Percentiles rank a stretch among this genome's conserved stretches.
Evolutionary conservation across 2,797 vertebrate genomes (phyloP).

Genomic region (Malurus leucopterus): DNA sequence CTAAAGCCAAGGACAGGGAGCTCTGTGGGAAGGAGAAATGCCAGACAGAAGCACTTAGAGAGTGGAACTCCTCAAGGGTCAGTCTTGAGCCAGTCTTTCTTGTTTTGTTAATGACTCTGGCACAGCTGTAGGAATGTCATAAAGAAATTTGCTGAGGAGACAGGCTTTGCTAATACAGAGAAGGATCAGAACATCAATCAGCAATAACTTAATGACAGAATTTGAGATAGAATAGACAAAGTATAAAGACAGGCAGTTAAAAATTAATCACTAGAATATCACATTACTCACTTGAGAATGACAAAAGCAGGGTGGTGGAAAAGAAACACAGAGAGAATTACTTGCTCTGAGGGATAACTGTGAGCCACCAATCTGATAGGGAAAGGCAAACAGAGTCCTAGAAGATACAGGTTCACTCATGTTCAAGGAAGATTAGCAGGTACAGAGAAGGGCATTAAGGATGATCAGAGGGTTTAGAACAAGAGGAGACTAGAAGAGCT

Average conservation of each 20-base stretch:
- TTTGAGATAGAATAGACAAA: neutral
- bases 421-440: slow-evolving; percentile 43
- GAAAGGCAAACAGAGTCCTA: slow-evolving; percentile 23
- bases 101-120: neutral
- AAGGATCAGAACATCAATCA: slow-evolving; percentile 16
- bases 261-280: slow-evolving; percentile 41
- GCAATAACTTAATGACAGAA: slow-evolving; percentile 3
- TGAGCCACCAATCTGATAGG: slow-evolving; percentile 28
- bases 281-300: slow-evolving; percentile 31
- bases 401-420: slow-evolving; percentile 49
- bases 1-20: neutral
- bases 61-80: slow-evolving; percentile 1
- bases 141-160: slow-evolving; percentile 11
- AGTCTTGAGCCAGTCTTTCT: neutral
- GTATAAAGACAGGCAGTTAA: slow-evolving; percentile 16
- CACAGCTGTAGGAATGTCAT: neutral
- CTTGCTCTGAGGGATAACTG: slow-evolving; percentile 22
- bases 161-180: neutral
- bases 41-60: neutral
- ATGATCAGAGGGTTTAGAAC: slow-evolving; percentile 48
- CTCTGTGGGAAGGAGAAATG: neutral
- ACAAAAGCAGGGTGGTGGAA: slow-evolving; percentile 23
- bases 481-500: slow-evolving; percentile 58
- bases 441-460: slow-evolving; percentile 23
- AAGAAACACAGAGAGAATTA: neutral